Conservation (phyloP, 1,140 invertebrate genomes). For the Argopecten irradians region DNA sequence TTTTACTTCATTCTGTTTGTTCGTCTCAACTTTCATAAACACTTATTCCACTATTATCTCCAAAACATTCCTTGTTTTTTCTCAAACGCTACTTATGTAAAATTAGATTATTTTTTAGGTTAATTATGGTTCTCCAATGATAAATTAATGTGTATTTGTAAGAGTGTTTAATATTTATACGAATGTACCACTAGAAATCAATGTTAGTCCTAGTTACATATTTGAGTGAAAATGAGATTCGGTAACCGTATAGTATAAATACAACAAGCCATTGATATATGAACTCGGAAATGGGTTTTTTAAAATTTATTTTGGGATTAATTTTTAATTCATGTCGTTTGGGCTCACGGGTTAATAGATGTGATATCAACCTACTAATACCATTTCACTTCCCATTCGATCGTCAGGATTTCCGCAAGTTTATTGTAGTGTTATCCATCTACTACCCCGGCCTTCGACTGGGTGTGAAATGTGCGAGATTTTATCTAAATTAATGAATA, state of each 20-base stretch:
- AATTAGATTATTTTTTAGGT: no score
- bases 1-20: no score
- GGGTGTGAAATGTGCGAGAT: not conserved
- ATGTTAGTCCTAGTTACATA: not conserved
- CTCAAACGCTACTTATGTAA: no score
- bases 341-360: not conserved
- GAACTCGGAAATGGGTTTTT: not conserved
- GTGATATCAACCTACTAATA: not conserved
- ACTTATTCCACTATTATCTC: no score
- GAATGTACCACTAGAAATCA: no score
- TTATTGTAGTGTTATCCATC: not conserved
- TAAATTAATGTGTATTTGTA: no score
- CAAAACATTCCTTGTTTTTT: no score
- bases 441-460: not conserved
- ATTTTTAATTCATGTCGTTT: conserved; percentile 13
- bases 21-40: no score
- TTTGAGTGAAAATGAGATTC: not conserved
- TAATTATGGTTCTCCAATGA: no score
- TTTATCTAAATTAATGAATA: conserved; percentile 19
- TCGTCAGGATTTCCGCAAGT: not conserved
- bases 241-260: not conserved
- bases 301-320: not conserved
- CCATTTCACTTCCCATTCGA: not conserved
- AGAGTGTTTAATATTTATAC: no score
- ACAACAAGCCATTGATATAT: not conserved